These are phyloP conservation scores for Hetaerina titia DNA, from an alignment of 2,888 invertebrate species.

Conservation along the genomic window DNA sequence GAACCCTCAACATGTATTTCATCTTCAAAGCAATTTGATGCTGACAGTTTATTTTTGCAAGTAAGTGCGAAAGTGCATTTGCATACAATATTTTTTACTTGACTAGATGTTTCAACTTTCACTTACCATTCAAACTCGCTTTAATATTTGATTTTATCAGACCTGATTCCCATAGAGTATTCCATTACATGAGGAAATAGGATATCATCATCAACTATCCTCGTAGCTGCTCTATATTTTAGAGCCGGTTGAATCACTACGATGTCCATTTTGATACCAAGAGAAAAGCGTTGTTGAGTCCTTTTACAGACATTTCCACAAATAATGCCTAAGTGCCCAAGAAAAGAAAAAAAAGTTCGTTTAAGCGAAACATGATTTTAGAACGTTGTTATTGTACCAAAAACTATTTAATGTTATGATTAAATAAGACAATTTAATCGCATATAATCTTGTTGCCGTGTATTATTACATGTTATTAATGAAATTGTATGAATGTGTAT, in stretches of 20 bases:
- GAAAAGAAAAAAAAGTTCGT: too few relatives aligned
- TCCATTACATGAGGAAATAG: neutral
- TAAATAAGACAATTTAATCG: too few relatives aligned
- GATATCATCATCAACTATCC: neutral
- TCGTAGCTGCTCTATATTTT: neutral
- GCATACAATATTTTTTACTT: neutral
- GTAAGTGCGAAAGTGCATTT: neutral
- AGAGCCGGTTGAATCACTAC: neutral
- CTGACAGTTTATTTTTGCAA: too few relatives aligned
- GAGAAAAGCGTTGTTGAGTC: neutral
- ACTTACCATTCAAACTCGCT: neutral
- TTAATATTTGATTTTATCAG: neutral
- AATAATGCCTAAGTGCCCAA: neutral
- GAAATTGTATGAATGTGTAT: too few relatives aligned
- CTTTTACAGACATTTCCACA: neutral
- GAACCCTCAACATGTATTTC: too few relatives aligned
- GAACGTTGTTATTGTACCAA: too few relatives aligned
- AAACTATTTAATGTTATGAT: too few relatives aligned
- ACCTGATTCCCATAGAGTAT: neutral
- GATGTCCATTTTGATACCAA: neutral
- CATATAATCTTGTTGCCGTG: too few relatives aligned
- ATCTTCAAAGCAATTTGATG: too few relatives aligned
- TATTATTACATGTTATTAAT: too few relatives aligned
- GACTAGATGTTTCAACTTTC: neutral
- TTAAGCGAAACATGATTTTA: too few relatives aligned